These are phyloP conservation scores for Leucoptera coffeella DNA, from an alignment of 2,888 invertebrate species.

Conservation along the genomic window DNA sequence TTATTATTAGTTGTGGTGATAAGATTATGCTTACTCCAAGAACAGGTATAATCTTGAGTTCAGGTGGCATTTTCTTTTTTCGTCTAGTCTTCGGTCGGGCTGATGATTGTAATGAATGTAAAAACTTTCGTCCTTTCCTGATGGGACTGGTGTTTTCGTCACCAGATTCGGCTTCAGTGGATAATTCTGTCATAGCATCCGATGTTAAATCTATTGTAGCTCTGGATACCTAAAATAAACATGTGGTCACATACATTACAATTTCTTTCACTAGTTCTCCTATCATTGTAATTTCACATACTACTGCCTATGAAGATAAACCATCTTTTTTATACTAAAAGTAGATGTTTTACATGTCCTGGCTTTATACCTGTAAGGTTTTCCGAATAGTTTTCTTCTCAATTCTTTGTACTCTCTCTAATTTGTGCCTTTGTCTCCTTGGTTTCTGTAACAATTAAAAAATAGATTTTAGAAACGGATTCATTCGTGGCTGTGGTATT, in stretches of 20 bases:
- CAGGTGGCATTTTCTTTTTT: slow-evolving; percentile 50
- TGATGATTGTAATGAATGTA: slow-evolving; percentile 24
- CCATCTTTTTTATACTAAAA: too few relatives aligned
- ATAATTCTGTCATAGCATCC: slow-evolving; percentile 60
- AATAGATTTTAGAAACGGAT: too few relatives aligned
- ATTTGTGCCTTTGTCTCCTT: slow-evolving; percentile 24
- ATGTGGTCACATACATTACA: too few relatives aligned
- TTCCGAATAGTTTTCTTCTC: slow-evolving; percentile 45
- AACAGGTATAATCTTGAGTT: slow-evolving; percentile 40
- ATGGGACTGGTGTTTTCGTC: slow-evolving; percentile 40
- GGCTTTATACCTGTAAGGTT: slow-evolving; percentile 44
- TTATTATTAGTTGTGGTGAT: too few relatives aligned
- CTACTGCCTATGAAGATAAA: too few relatives aligned
- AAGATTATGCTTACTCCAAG: too few relatives aligned
- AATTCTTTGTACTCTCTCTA: slow-evolving; percentile 36
- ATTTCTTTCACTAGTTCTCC: too few relatives aligned
- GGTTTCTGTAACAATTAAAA: slow-evolving; percentile 34
- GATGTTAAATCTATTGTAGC: slow-evolving; percentile 58
- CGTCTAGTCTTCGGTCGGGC: slow-evolving; percentile 35
- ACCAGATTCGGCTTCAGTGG: slow-evolving; percentile 55
- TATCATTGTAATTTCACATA: too few relatives aligned
- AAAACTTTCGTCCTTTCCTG: slow-evolving; percentile 31
- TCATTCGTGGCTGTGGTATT: too few relatives aligned
- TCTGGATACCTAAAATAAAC: slow-evolving; percentile 42
- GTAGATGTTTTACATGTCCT: not conserved